phyloP scores from a whole-genome alignment of 2,797 vertebrate species.

The Myripristis jacobus region DNA sequence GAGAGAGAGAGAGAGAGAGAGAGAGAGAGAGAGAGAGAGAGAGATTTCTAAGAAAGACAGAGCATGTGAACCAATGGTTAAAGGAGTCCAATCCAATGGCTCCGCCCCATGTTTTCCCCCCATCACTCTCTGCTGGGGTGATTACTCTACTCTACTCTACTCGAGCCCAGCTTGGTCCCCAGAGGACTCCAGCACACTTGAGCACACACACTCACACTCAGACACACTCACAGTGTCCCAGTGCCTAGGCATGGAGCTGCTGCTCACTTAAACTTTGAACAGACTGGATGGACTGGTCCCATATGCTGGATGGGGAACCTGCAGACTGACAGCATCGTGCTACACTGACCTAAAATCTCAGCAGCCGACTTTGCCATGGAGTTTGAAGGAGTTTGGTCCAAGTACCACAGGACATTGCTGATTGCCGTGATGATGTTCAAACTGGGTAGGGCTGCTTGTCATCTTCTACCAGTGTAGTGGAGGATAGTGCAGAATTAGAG shows the following conservation, averaged over 20 bases:
- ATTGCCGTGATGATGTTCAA: conserved; percentile 81
- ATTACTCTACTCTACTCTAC: conserved; percentile 75
- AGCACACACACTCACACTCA: conserved; percentile 40
- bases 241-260: conserved; percentile 54
- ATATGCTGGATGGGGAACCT: conserved; percentile 45
- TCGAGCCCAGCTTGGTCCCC: conserved; percentile 67
- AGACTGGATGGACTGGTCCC: conserved; percentile 9
- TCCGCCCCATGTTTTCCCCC: conserved; percentile 69
- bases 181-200: conserved; percentile 55
- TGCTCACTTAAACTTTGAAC: conserved; percentile 30
- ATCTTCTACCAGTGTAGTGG: background rate
- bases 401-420: conserved; percentile 70
- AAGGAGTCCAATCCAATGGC: conserved; percentile 42
- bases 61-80: background rate
- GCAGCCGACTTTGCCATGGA: conserved; percentile 72
- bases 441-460: conserved; percentile 71
- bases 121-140: conserved; percentile 67
- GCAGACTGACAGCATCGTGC: conserved; percentile 36
- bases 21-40: no score
- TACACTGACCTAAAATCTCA: conserved; percentile 35
- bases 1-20: no score
- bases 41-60: no score
- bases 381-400: conserved; percentile 72
- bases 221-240: conserved; percentile 17
- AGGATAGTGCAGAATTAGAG: no score